These are phyloP conservation scores for Sinelater perroti DNA, from an alignment of 2,888 invertebrate species.

Conservation along the genomic window DNA sequence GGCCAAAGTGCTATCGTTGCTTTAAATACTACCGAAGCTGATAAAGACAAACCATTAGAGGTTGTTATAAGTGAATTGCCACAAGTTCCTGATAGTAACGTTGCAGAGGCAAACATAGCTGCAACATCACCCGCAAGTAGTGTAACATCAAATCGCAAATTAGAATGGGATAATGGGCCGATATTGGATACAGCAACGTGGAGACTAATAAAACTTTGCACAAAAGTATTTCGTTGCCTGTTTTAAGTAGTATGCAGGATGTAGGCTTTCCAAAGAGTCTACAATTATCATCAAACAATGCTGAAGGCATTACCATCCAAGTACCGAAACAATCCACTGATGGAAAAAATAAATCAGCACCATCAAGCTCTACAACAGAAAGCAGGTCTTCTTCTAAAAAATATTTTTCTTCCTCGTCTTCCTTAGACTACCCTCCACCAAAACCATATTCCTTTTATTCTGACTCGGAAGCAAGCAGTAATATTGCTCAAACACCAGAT, in stretches of 20 bases:
- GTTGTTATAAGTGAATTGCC: slow-evolving; percentile 19
- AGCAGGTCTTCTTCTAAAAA: slow-evolving; percentile 8
- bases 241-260: slow-evolving; percentile 39
- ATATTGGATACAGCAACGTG: slow-evolving; percentile 75
- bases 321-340: too few species aligned
- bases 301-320: neutral
- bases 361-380: slow-evolving; percentile 13
- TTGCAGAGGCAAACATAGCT: slow-evolving; percentile 21
- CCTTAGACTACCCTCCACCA: neutral
- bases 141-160: slow-evolving; percentile 74
- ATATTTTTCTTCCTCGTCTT: slow-evolving; percentile 3
- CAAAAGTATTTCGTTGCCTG: slow-evolving; percentile 56
- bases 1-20: slow-evolving; percentile 24
- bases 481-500: slow-evolving; percentile 3
- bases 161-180: slow-evolving; percentile 92
- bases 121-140: slow-evolving; percentile 76
- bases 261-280: slow-evolving; percentile 21
- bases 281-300: neutral
- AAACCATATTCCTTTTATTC: neutral
- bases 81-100: slow-evolving; percentile 3
- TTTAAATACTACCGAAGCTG: slow-evolving; percentile 21
- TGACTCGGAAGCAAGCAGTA: slow-evolving; percentile 21
- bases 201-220: slow-evolving; percentile 55
- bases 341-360: too few species aligned
- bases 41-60: slow-evolving; percentile 50